These are phyloP conservation scores for Leuctra nigra DNA, from an alignment of 2,888 invertebrate species.

Conservation along the genomic window DNA sequence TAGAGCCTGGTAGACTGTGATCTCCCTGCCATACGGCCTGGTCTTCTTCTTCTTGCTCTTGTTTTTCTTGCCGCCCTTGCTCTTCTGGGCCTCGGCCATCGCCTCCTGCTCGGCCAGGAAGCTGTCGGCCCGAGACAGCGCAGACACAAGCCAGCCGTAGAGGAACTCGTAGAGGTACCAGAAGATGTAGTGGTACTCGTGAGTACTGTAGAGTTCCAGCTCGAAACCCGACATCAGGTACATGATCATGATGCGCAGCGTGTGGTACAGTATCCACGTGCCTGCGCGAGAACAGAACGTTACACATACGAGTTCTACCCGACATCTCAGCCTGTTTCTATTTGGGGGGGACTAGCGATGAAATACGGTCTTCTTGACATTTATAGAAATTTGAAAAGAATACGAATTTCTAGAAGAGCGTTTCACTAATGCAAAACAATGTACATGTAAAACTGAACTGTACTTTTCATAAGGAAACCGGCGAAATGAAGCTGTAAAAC, in stretches of 20 bases:
- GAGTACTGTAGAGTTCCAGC: conserved; percentile 89
- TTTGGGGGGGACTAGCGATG: too few species aligned
- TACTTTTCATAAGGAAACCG: too few species aligned
- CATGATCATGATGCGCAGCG: conserved; percentile 85
- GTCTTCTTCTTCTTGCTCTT: conserved; percentile 56
- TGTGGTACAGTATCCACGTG: conserved; percentile 96
- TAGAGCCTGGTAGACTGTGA: conserved; percentile 82
- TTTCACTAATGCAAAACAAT: too few species aligned
- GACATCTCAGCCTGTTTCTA: too few species aligned
- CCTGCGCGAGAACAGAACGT: too few species aligned
- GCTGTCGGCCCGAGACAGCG: conserved; percentile 81
- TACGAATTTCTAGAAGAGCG: too few species aligned
- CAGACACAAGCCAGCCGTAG: conserved; percentile 89
- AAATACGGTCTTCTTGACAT: too few species aligned
- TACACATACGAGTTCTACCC: too few species aligned
- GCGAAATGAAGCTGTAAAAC: too few species aligned
- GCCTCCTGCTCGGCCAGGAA: conserved; percentile 71
- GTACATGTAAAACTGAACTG: too few species aligned
- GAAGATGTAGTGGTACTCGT: conserved; percentile 94
- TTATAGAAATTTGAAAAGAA: too few species aligned
- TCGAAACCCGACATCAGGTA: conserved; percentile 92
- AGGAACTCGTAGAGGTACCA: conserved; percentile 95
- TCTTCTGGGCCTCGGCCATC: conserved; percentile 42
- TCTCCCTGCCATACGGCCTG: conserved; percentile 73
- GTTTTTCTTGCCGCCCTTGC: conserved; percentile 45